Evolutionary conservation across 2,797 vertebrate species (phyloP).

Genomic region (Champsocephalus gunnari): DNA sequence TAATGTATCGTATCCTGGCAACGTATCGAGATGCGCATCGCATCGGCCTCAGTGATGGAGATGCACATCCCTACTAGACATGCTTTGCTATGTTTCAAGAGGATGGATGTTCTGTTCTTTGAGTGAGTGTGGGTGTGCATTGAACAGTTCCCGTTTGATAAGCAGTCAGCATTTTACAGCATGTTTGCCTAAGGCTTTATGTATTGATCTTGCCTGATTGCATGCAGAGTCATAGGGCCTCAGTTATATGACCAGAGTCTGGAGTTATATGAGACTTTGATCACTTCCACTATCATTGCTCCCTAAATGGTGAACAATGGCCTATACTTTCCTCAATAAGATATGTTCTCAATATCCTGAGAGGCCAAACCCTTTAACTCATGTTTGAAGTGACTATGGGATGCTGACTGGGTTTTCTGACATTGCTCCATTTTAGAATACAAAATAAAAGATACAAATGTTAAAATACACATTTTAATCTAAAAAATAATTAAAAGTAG

Average conservation of each 20-base stretch:
- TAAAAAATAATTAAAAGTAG: no score
- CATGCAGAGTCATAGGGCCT: slow-evolving; percentile 53
- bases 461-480: no score
- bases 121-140: not conserved
- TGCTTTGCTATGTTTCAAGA: slow-evolving; percentile 8
- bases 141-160: slow-evolving; percentile 31
- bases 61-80: not conserved
- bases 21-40: no score
- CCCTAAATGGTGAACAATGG: slow-evolving; percentile 33
- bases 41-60: no score
- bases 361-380: slow-evolving; percentile 24
- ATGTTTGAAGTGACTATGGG: slow-evolving; percentile 37
- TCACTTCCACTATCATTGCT: slow-evolving; percentile 11
- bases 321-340: slow-evolving; percentile 8
- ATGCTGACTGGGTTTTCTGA: slow-evolving; percentile 30
- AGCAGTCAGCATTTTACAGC: slow-evolving; percentile 28
- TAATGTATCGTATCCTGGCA: no score
- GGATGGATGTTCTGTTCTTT: slow-evolving; percentile 9
- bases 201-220: slow-evolving; percentile 53
- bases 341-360: no score
- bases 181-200: slow-evolving; percentile 46
- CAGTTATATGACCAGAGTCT: slow-evolving; percentile 20
- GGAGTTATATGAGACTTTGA: slow-evolving; percentile 31
- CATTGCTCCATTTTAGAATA: no score
- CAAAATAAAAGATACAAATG: no score